Conservation (phyloP, 2,888 invertebrate species). For the Microctonus aethiopoides region DNA sequence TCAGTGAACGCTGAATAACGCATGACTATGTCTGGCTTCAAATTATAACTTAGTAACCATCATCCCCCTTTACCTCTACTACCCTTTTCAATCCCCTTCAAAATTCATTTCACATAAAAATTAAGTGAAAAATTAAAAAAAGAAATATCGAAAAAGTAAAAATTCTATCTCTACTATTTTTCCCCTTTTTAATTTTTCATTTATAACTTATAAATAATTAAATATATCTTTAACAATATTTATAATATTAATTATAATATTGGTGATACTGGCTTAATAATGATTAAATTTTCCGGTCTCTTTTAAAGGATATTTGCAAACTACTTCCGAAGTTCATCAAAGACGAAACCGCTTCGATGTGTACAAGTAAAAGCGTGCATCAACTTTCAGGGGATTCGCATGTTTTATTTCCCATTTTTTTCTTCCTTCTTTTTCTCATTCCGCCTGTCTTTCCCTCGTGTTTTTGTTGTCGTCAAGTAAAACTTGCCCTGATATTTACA, state of each 20-base stretch:
- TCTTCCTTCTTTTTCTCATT: neutral
- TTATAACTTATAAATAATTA: too few relatives aligned
- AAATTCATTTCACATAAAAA: neutral
- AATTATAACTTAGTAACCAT: slow-evolving; percentile 52
- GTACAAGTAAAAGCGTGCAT: slow-evolving; percentile 16
- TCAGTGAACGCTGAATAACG: slow-evolving; percentile 57
- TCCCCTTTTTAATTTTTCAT: too few relatives aligned
- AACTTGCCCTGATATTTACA: slow-evolving; percentile 12
- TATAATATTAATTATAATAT: too few relatives aligned
- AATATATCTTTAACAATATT: too few relatives aligned
- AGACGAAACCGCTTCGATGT: neutral
- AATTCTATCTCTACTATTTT: too few relatives aligned
- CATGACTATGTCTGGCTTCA: slow-evolving; percentile 62
- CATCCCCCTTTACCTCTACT: too few relatives aligned
- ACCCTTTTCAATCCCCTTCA: too few relatives aligned
- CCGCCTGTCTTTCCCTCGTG: too few relatives aligned
- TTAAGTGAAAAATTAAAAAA: too few relatives aligned
- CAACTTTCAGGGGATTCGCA: neutral
- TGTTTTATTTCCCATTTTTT: neutral
- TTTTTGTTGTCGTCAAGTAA: neutral
- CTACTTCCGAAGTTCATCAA: neutral
- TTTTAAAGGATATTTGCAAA: neutral
- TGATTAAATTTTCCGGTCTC: neutral
- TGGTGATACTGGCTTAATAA: too few relatives aligned
- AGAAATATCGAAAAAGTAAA: too few relatives aligned